These are phyloP conservation scores for Litocranius walleri DNA, from an alignment of 2,113 vertebrate species.

Conservation along the genomic window DNA sequence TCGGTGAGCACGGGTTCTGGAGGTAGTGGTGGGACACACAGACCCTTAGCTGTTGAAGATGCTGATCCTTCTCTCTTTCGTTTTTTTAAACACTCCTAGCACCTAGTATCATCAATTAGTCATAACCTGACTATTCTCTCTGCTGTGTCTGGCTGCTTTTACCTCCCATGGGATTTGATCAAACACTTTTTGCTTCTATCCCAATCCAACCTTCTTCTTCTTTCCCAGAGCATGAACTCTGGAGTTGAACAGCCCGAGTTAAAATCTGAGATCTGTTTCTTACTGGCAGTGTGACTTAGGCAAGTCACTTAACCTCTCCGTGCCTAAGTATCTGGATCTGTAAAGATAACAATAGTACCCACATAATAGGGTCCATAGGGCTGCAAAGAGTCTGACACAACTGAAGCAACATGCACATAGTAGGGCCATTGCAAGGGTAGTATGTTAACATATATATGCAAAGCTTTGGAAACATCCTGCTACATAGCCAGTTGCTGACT, in stretches of 20 bases:
- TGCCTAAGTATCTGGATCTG: neutral
- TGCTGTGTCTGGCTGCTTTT: neutral
- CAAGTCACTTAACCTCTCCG: neutral
- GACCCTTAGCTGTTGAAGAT: neutral
- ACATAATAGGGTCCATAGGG: neutral
- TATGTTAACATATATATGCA: too few relatives aligned
- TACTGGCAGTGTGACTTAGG: neutral
- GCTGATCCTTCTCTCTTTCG: neutral
- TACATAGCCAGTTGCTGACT: neutral
- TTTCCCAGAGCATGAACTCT: neutral
- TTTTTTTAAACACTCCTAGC: neutral
- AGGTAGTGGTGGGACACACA: rapidly evolving
- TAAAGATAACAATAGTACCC: neutral
- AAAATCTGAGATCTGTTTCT: neutral
- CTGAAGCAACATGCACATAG: neutral
- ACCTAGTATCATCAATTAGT: neutral
- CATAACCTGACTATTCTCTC: neutral
- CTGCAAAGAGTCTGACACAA: neutral
- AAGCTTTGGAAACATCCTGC: neutral
- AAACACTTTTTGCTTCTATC: rapidly evolving
- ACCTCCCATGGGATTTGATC: neutral
- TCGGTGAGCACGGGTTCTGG: neutral
- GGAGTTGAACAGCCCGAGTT: neutral
- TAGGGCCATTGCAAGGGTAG: neutral
- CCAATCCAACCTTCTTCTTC: neutral